Base-by-base conservation (phyloP, 2,797 vertebrate genomes). In the Gallinago solitaria region DNA sequence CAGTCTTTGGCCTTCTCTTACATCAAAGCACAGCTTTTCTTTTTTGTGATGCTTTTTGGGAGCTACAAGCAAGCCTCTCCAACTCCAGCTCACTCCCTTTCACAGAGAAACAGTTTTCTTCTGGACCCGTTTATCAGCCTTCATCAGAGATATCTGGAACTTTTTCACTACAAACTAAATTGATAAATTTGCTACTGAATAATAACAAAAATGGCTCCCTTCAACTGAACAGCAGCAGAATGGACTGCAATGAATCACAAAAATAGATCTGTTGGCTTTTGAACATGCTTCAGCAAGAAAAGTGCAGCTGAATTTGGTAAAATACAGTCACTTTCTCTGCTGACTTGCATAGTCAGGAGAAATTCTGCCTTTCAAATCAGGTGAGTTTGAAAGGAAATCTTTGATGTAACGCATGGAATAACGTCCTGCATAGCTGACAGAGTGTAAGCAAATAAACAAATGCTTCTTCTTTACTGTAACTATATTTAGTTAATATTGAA, bases 401-500 rank as follows among this genome's bases (percentile, higher is more conserved):
- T 95, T 87, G 77, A 45, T 78, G 54, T 27, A 92, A 83, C 48
- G 69, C 63, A 67, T 9, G 56, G 43, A 96, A 61, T 87, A 74
- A 97, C 75, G 50, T 71, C 78, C 60, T 89, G 77, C 65, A 63
- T 65, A 84, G 57, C 68, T 56, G 50, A 88, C 60, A 70, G 35
- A 94, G 35, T 71, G 48, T 71, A 86, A 97, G 83, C 43, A 96
- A 95, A 94, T 60, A 78, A 82, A 94, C 61, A 71, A 82, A 71
- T 73, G 41, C 48, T 81, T 11, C 35, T 93, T 94, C 71, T 95
- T 61, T 90, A 78, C 45, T 81, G 81, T 47, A 85, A 67, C 73
- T 95, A 54, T 96, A 80, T 95, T 97, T 96, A 94, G 80, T 93
- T 96, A 94, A 93, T 96, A 96, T 86, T 93, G 95, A 95, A 91